These are phyloP conservation scores for Drosophila mulleri DNA, from an alignment of 2,888 invertebrate genomes.

Conservation along the genomic window DNA sequence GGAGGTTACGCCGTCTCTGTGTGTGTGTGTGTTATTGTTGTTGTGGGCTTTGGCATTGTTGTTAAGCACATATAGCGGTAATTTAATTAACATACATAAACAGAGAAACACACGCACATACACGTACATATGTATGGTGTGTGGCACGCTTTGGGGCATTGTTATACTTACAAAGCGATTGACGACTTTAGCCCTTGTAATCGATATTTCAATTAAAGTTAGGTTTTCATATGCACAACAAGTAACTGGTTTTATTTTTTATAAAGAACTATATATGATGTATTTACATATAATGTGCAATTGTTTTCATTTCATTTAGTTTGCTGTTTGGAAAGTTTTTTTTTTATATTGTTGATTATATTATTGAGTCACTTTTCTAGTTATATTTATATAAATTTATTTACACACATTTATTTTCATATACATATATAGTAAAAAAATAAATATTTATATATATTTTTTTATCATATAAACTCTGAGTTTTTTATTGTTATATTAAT, in stretches of 20 bases:
- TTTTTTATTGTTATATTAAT: not conserved
- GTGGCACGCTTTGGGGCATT: constrained; percentile 42
- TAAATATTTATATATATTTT: not conserved
- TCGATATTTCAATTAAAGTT: constrained; percentile 55
- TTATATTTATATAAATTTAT: not conserved
- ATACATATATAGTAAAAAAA: too few relatives aligned
- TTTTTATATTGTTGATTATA: not conserved
- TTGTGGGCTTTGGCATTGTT: constrained; percentile 44
- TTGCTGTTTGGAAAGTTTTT: too few relatives aligned
- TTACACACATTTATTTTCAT: too few relatives aligned
- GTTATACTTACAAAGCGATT: constrained; percentile 60
- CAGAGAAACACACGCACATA: constrained; percentile 43
- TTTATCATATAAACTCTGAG: not conserved
- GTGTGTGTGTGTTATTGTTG: constrained; percentile 36
- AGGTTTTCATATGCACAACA: not conserved
- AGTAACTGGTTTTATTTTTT: not conserved
- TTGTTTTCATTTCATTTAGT: constrained; percentile 1
- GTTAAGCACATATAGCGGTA: constrained; percentile 74
- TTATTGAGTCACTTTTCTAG: not conserved
- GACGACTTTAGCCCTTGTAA: constrained; percentile 37
- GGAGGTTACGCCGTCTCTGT: constrained; percentile 47
- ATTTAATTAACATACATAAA: constrained; percentile 76
- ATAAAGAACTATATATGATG: not conserved
- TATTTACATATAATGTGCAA: not conserved
- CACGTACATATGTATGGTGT: not conserved